These are phyloP conservation scores for Salvelinus alpinus DNA, from an alignment of 2,113 vertebrate species.

Conservation along the genomic window DNA sequence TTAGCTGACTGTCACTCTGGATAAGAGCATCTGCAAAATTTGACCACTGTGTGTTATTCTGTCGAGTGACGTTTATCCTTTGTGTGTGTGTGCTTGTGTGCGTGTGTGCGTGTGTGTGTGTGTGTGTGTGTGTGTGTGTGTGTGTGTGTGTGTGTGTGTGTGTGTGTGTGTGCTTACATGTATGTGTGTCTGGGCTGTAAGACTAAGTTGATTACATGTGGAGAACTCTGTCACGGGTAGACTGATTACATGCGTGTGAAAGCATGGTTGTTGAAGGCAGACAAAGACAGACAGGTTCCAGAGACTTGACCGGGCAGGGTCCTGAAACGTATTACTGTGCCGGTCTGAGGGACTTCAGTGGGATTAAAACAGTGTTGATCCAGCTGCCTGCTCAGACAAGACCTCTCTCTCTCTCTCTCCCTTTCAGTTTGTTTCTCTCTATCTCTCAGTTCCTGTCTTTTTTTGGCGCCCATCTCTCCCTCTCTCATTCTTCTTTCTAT, in stretches of 20 bases:
- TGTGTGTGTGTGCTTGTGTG: too few species aligned
- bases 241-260: not conserved
- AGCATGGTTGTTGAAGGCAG: not conserved
- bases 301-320: not conserved
- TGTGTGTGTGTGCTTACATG: not conserved
- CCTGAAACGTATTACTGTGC: constrained; percentile 13
- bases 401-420: not conserved
- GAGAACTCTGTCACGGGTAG: too few species aligned
- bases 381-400: not conserved
- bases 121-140: too few species aligned
- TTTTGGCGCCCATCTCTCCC: not conserved
- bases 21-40: too few species aligned
- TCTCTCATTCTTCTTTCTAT: constrained; percentile 9
- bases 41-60: too few species aligned
- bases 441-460: constrained; percentile 22
- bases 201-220: too few species aligned
- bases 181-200: not conserved
- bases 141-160: too few species aligned
- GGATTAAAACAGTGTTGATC: constrained; percentile 18
- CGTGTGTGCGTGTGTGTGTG: too few species aligned
- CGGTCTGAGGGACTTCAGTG: constrained; percentile 22
- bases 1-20: too few species aligned
- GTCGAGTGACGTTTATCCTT: too few species aligned
- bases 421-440: not conserved
- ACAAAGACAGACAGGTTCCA: not conserved